Evolutionary conservation across 2,797 vertebrate species (phyloP).

Genomic region (Valencia hispanica): DNA sequence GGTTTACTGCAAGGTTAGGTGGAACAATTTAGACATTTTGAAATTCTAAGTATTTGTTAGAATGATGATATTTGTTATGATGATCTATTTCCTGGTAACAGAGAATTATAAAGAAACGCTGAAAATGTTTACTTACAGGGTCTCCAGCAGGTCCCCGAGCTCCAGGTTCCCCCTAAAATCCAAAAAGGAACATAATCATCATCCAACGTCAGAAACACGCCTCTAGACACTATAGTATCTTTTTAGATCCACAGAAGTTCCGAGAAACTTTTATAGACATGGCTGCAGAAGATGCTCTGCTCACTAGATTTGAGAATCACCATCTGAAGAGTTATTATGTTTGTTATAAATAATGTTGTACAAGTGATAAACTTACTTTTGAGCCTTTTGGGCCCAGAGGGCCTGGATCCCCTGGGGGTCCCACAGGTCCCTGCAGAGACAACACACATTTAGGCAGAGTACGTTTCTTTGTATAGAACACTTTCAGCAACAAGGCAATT

Average conservation of each 20-base stretch:
- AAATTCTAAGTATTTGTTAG: not conserved
- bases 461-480: no score
- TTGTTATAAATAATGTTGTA: not conserved
- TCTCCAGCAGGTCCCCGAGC: conserved; percentile 84
- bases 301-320: not conserved
- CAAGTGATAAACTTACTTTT: conserved; percentile 83
- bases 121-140: conserved; percentile 82
- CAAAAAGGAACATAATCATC: not conserved
- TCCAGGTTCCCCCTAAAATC: conserved; percentile 82
- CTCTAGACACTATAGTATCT: no score
- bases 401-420: conserved; percentile 87
- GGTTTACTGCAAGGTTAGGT: not conserved
- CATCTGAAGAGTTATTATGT: not conserved
- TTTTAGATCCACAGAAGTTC: not conserved
- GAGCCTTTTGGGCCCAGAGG: conserved; percentile 80
- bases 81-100: not conserved
- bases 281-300: not conserved
- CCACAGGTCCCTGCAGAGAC: conserved; percentile 86
- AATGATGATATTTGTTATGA: not conserved
- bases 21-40: not conserved
- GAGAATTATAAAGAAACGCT: not conserved
- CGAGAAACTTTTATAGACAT: not conserved
- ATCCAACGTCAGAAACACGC: not conserved
- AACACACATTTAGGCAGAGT: no score
- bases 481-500: no score